Base-by-base conservation (phyloP, 2,797 vertebrate species). In the Clarias laeviceps region DNA sequence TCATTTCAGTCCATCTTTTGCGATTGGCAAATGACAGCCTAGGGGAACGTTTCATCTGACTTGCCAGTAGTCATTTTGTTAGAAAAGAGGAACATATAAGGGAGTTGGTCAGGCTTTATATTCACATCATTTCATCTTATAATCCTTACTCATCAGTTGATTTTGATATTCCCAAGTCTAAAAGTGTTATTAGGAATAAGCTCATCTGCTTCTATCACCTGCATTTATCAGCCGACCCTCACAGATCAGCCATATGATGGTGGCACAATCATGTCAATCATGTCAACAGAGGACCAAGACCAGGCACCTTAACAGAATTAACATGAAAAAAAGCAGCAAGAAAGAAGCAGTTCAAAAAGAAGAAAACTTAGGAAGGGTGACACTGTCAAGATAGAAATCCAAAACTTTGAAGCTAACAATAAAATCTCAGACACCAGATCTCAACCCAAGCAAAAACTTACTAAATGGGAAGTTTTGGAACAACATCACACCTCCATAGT, bases 1-100 rank as follows among this genome's bases (percentile, higher is more conserved):
- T 89, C 90, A 89, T 90, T 82, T 88, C 88, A 88, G 88, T 86
- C 85, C 77, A 86, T 92, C 88, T 90, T 86, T 81, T 82, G 61
- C 85, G 87, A 92, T 90, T 85, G 86, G 83, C 82, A 88, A 88
- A 82, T 66, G 73, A 61, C n/a, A 80, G n/a, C 54, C 20, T 57
- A 61, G 78, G 62, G 70, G 87, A 89, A 89, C 88, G 89, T 92
- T 93, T 84, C 88, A 88, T 82, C 81, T 73, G 80, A 88, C 77
- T 73, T 50, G 70, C 80, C 86, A 65, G 56, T 29, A 70, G 27
- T 37, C 14, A 4, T 45, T 70, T 62, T 77, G 8, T 45, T 22
- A 77, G 54, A 79, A 37, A 59, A 83, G n/a, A 59, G 37, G 77
- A 59, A 59, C 62, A 56, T 24, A 65, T 54, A 70, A 86, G 24